A percentile compares a stretch with the other conserved stretches of the same genome.
These are phyloP conservation scores for Zenarchopterus dispar DNA, from an alignment of 2,797 vertebrate genomes.

Conservation along the genomic window DNA sequence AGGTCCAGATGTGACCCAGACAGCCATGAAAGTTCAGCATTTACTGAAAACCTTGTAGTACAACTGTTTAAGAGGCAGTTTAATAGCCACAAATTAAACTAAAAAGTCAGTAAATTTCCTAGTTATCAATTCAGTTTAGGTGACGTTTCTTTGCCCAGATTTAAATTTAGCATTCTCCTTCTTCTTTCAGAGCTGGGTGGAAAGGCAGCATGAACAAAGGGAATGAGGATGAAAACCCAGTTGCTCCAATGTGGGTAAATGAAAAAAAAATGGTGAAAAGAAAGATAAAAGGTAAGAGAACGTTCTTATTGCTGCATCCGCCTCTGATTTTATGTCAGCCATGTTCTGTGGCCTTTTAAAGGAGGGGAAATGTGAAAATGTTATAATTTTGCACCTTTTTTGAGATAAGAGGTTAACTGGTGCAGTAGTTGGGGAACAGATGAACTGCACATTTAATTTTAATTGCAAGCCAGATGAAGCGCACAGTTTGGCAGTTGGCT, in stretches of 20 bases:
- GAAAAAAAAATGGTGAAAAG: not conserved
- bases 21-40: no score
- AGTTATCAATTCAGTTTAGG: no score
- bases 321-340: slow-evolving; percentile 11
- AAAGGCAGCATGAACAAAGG: not conserved
- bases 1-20: no score
- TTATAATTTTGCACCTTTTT: slow-evolving; percentile 26
- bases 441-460: slow-evolving; percentile 49
- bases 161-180: no score
- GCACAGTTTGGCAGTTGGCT: slow-evolving; percentile 48
- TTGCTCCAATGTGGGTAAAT: slow-evolving; percentile 3
- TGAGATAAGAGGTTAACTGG: slow-evolving; percentile 31
- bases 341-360: slow-evolving; percentile 9
- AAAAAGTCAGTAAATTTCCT: no score
- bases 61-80: no score
- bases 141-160: no score
- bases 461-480: slow-evolving; percentile 58
- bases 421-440: slow-evolving; percentile 32
- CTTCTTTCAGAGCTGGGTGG: no score
- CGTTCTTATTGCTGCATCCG: slow-evolving; percentile 8
- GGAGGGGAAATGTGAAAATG: slow-evolving; percentile 1
- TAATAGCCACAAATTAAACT: no score
- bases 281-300: slow-evolving; percentile 9
- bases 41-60: no score
- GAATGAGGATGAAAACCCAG: slow-evolving; percentile 3